Base-by-base conservation (phyloP, 2,888 invertebrate genomes). In the Lithodes maja region DNA sequence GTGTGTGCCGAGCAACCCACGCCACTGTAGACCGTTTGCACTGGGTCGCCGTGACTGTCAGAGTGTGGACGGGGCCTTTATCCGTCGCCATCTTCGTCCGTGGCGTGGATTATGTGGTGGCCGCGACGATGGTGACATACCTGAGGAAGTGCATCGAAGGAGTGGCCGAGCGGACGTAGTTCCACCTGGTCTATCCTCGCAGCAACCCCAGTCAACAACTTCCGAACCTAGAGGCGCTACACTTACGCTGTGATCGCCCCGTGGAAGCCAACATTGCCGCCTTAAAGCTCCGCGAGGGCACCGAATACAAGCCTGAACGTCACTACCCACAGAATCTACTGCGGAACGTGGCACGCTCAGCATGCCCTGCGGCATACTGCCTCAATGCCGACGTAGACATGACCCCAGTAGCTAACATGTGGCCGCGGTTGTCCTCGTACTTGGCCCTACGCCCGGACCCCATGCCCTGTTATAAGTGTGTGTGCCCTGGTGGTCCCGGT, bases 381-480 rank as follows among this genome's bases (percentile, higher is more conserved):
- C 92, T 92, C 77, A 89, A 92, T 71, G 92, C 92, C 53, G 93
- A 93, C 86, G 92, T 93, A 49, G 93, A 93, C 83, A 93, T 93
- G 85, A 82, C 93, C 92, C 9, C 92, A 86, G n/a, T 75, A 5
- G 86, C 88, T 53, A 91, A 52, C 74, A 92, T 82, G 90, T 81
- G 5, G 69, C 87, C 55, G 50, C 91, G 71, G 75, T 90, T 85
- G 90, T 83, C 82, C 90, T 88, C 81, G 84, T 92, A 52, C 71
- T 77, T 87, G n/a, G 5, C 17, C 5, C 52, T 33, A 7, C 61
- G 61, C 55, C 15, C 33, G n/a, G 75, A 86, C 3, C 15, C 71
- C 1, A 15, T 33, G n/a, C 82, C 71, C 3, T 93, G 93, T 69
- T 85, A 92, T 7, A 92, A 92, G 74, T 93, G 33, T 33, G 33